Evolutionary conservation across 1,140 invertebrate species (phyloP).

Genomic region (Leptinotarsa undecemlineata): DNA sequence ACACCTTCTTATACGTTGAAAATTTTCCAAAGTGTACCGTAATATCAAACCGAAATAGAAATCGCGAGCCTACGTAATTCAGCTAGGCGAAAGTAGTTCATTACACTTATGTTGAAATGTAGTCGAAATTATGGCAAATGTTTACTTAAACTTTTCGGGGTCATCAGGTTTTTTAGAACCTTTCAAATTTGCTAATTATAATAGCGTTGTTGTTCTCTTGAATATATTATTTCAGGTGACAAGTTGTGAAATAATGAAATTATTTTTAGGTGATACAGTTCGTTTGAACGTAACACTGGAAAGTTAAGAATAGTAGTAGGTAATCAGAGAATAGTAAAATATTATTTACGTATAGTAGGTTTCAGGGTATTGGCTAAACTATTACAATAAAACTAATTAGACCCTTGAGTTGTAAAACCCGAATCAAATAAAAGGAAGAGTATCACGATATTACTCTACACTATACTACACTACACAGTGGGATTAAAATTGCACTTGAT

Average conservation of each 20-base stretch:
- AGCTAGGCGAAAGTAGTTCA: conserved; percentile 17
- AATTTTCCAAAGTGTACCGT: neutral
- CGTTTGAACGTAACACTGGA: too few species aligned
- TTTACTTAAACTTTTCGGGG: conserved; percentile 15
- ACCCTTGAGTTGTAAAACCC: too few species aligned
- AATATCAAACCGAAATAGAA: conserved; percentile 16
- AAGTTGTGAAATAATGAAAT: neutral
- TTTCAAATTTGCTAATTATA: conserved; percentile 25
- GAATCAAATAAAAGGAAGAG: too few species aligned
- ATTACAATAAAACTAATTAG: too few species aligned
- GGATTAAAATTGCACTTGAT: too few species aligned
- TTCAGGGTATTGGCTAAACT: too few species aligned
- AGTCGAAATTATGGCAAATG: conserved; percentile 18
- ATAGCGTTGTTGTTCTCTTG: neutral
- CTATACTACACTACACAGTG: too few species aligned
- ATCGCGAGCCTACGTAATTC: conserved; percentile 17
- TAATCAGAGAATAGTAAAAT: too few species aligned
- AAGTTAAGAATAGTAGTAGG: too few species aligned
- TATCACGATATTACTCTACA: too few species aligned
- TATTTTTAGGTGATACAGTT: too few species aligned
- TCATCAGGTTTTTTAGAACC: conserved; percentile 16
- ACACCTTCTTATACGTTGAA: neutral
- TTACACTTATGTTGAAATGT: conserved; percentile 2
- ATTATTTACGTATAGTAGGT: too few species aligned
- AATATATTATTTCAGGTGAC: neutral